Evolutionary conservation across 2,113 vertebrate genomes (phyloP).

Genomic region (Gymnocephalus cernua): DNA sequence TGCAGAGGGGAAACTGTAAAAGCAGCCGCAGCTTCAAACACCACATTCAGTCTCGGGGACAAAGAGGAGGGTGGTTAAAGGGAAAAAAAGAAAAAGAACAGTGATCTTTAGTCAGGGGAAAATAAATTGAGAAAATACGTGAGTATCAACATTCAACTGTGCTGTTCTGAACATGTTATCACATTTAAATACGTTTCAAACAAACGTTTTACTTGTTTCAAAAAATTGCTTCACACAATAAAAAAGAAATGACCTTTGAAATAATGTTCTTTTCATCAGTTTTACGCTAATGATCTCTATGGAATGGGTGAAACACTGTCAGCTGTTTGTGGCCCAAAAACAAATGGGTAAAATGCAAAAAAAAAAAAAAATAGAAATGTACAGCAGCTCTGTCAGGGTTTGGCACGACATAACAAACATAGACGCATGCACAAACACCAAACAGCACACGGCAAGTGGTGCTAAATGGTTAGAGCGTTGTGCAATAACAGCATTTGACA

Average conservation of each 20-base stretch:
- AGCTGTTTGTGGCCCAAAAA: not conserved
- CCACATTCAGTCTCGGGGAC: conserved; percentile 15
- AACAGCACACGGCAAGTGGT: conserved; percentile 27
- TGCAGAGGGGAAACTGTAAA: conserved; percentile 27
- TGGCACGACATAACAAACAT: conserved; percentile 25
- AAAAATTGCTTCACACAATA: not conserved
- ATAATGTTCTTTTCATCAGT: not conserved
- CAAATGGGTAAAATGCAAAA: conserved; percentile 7
- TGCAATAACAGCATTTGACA: conserved; percentile 39
- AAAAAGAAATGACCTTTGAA: not conserved
- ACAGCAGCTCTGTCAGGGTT: not conserved
- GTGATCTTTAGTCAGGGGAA: conserved; percentile 34
- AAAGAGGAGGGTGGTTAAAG: conserved; percentile 22
- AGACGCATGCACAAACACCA: conserved; percentile 2
- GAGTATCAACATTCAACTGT: not conserved
- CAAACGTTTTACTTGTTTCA: not conserved
- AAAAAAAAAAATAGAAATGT: not conserved
- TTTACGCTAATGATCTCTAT: not conserved
- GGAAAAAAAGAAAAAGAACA: not conserved
- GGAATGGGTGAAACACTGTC: not conserved
- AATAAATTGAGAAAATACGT: conserved; percentile 25
- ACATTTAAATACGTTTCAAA: conserved; percentile 15
- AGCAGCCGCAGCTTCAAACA: conserved; percentile 51
- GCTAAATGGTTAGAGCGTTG: conserved; percentile 28
- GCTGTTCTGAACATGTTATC: conserved; percentile 21